These are phyloP conservation scores for Urophycis tenuis DNA, from an alignment of 2,797 vertebrate genomes.

Conservation along the genomic window DNA sequence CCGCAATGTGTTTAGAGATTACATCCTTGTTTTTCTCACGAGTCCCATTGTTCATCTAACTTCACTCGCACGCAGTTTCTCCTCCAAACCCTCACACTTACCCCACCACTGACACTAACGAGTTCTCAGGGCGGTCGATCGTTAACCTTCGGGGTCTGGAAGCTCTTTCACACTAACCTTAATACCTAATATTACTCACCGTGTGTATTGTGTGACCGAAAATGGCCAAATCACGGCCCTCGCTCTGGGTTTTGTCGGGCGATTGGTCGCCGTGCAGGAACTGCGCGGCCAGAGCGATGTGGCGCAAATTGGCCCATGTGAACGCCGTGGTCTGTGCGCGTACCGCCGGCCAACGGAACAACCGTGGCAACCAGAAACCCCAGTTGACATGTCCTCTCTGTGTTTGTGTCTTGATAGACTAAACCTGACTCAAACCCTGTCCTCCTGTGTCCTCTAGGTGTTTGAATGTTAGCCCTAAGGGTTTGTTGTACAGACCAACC, in stretches of 20 bases:
- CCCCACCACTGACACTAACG: not conserved
- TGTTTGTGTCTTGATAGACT: too few relatives aligned
- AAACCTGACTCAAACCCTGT: too few relatives aligned
- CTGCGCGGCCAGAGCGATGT: not conserved
- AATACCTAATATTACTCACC: not conserved
- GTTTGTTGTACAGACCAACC: constrained; percentile 56
- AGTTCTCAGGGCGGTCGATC: too few relatives aligned
- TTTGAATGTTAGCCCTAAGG: constrained; percentile 94
- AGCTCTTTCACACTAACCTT: too few relatives aligned
- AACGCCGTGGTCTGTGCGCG: not conserved
- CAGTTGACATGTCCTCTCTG: not conserved
- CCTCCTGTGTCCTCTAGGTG: constrained; percentile 78
- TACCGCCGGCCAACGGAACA: too few relatives aligned
- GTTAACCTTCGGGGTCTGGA: too few relatives aligned
- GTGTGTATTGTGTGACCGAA: too few relatives aligned
- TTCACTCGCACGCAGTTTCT: too few relatives aligned
- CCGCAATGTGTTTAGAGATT: constrained; percentile 33
- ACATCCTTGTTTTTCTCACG: too few relatives aligned
- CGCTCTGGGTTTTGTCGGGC: too few relatives aligned
- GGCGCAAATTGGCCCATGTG: not conserved
- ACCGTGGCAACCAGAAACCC: not conserved
- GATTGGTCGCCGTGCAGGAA: too few relatives aligned
- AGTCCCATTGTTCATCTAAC: not conserved
- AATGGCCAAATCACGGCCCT: too few relatives aligned
- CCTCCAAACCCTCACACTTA: not conserved